These are phyloP conservation scores for Forbesichthys papilliferus DNA, from an alignment of 2,113 vertebrate genomes.

Conservation along the genomic window DNA sequence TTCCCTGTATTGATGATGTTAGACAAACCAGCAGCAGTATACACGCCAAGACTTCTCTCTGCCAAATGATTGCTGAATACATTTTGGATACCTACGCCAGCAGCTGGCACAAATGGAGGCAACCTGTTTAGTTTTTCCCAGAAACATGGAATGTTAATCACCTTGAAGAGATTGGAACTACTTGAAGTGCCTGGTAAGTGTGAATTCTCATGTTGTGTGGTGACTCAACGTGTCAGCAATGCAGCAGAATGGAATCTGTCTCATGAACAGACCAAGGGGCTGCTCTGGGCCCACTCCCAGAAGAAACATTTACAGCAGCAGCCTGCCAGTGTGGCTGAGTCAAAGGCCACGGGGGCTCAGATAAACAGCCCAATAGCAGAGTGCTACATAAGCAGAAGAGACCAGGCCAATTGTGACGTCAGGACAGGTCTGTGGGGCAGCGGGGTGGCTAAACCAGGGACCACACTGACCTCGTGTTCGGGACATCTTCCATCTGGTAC, in stretches of 20 bases:
- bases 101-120: too few species aligned
- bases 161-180: background rate
- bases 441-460: background rate
- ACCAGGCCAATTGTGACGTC: constrained; percentile 16
- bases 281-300: constrained; percentile 19
- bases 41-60: too few species aligned
- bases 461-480: too few species aligned
- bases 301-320: constrained; percentile 59
- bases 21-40: too few species aligned
- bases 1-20: too few species aligned
- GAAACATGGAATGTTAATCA: background rate
- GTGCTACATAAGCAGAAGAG: constrained; percentile 52
- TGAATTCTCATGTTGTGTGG: constrained; percentile 32
- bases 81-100: too few species aligned
- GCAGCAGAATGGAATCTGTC: constrained; percentile 49
- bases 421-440: background rate
- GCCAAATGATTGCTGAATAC: too few species aligned
- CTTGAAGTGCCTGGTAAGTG: background rate
- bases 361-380: constrained; percentile 50
- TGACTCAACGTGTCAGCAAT: constrained; percentile 51
- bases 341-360: constrained; percentile 36
- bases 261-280: constrained; percentile 46
- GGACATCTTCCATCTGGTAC: constrained; percentile 1
- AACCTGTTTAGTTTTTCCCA: too few species aligned
- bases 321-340: constrained; percentile 12